Percentiles rank a stretch among this genome's conserved stretches.
phyloP scores from a whole-genome alignment of 2,888 invertebrate species.

The Drosophila mimetica region DNA sequence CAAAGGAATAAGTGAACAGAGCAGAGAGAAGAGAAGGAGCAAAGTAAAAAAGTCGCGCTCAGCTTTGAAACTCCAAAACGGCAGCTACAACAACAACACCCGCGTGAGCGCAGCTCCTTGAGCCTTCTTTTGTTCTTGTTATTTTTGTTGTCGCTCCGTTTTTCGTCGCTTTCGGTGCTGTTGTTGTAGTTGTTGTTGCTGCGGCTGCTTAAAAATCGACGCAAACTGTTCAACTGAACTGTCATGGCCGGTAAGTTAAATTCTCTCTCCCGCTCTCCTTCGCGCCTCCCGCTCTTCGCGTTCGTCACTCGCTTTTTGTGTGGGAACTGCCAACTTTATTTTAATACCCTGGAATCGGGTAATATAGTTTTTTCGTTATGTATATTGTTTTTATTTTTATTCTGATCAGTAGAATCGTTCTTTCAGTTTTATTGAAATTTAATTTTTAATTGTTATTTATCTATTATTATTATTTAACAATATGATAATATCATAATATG shows the following conservation, averaged over 20 bases:
- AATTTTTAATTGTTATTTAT: too few relatives aligned
- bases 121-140: slow-evolving; percentile 54
- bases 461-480: too few relatives aligned
- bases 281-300: slow-evolving; percentile 1
- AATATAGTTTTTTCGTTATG: neutral
- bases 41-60: slow-evolving; percentile 48
- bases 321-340: slow-evolving; percentile 33
- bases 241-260: slow-evolving; percentile 91
- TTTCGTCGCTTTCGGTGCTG: slow-evolving; percentile 27
- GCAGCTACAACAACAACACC: slow-evolving; percentile 39
- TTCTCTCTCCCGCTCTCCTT: slow-evolving; percentile 26
- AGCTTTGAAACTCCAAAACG: slow-evolving; percentile 48
- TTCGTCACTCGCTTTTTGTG: slow-evolving; percentile 24
- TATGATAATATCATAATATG: too few relatives aligned
- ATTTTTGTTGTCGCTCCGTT: slow-evolving; percentile 58
- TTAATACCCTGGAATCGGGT: slow-evolving; percentile 15
- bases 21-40: slow-evolving; percentile 16
- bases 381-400: neutral
- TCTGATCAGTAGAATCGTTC: neutral
- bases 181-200: slow-evolving; percentile 55
- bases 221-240: slow-evolving; percentile 87
- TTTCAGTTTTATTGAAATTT: too few relatives aligned
- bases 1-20: slow-evolving; percentile 43
- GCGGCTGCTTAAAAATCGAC: slow-evolving; percentile 63
- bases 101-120: slow-evolving; percentile 60